Conservation (phyloP, 2,888 invertebrate species). For the Leucoma salicis region DNA sequence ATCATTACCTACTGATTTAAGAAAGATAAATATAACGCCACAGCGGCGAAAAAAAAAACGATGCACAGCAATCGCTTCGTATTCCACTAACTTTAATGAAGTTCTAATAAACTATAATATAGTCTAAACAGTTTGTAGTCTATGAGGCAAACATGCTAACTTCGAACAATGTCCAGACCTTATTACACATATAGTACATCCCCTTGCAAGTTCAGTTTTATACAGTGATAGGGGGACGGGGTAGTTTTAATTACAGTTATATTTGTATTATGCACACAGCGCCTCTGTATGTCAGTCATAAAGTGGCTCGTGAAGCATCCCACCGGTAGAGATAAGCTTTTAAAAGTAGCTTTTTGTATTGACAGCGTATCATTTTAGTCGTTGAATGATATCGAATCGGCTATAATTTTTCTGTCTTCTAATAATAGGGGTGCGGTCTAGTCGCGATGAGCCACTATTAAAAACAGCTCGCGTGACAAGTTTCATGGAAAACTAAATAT, state of each 20-base stretch:
- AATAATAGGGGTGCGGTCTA: too few species aligned
- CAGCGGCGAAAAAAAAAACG: too few species aligned
- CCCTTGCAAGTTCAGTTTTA: constrained; percentile 31
- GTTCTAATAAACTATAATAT: background rate
- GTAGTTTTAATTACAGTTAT: constrained; percentile 50
- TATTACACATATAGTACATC: constrained; percentile 11
- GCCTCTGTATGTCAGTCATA: constrained; percentile 40
- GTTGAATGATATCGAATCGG: constrained; percentile 11
- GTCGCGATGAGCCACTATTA: too few species aligned
- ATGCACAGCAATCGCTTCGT: constrained; percentile 30
- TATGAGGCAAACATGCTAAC: constrained; percentile 14
- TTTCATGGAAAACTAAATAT: too few species aligned
- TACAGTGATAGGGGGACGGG: constrained; percentile 32
- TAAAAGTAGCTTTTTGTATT: constrained; percentile 39
- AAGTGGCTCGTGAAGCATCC: constrained; percentile 61
- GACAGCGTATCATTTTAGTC: constrained; percentile 13
- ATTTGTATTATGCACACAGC: constrained; percentile 47
- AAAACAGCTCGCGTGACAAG: too few species aligned
- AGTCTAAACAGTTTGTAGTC: background rate
- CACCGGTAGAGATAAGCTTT: constrained; percentile 53
- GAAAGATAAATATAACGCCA: too few species aligned
- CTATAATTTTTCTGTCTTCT: too few species aligned
- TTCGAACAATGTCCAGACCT: constrained; percentile 24
- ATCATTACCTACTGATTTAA: too few species aligned
- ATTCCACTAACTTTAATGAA: background rate